Evolutionary conservation across 2,888 invertebrate species (phyloP), one percentile per base, ranked within the genome.

Genomic region (Steinernema carpocapsae): DNA sequence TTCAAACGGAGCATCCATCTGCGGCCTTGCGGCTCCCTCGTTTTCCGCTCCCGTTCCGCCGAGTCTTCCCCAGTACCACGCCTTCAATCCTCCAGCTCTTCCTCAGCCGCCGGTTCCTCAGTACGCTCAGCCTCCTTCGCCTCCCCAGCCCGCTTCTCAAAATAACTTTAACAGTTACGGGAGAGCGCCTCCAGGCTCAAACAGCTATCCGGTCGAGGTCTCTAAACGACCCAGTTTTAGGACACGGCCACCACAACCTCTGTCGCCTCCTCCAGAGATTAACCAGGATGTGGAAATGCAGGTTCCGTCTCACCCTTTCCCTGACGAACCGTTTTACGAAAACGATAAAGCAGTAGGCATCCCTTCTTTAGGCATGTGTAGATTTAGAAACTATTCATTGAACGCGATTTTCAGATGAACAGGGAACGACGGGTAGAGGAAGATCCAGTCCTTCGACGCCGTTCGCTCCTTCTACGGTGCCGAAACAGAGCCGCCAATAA

Each of bases 341-440:
- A 64, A 64, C 64, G 64, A 64, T n/a, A 64, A 32, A 17, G 32
- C 64, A 6, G 32, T 64, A 4, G 64, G 26, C 29, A 64, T 64
- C 29, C 64, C 64, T 14, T 26, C 64, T 12, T 17, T 64, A 64
- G 64, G 64, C 29, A 22, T 22, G 22, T 52, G 19, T 22, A 12
- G 4, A 22, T 12, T n/a, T 22, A 6, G n/a, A 37, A 37, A 37
- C 10, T 37, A 3, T 6, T 6, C 3, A 37, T 37, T 37, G 4
- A 37, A 37, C 3, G 37, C 3, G 37, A 37, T 6, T 17, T 64
- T 32, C 17, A 64, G 64, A 64, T 37, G 32, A 64, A 29, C 3
- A 12, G 17, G 64, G 29, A n/a, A 64, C 64, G 4, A 64, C 29
- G 37, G 64, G 17, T 10, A 10, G 37, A 37, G 37, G 10, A 37